Conservation (phyloP, 2,888 invertebrate species). For the Thecocarcelia acutangulata region DNA sequence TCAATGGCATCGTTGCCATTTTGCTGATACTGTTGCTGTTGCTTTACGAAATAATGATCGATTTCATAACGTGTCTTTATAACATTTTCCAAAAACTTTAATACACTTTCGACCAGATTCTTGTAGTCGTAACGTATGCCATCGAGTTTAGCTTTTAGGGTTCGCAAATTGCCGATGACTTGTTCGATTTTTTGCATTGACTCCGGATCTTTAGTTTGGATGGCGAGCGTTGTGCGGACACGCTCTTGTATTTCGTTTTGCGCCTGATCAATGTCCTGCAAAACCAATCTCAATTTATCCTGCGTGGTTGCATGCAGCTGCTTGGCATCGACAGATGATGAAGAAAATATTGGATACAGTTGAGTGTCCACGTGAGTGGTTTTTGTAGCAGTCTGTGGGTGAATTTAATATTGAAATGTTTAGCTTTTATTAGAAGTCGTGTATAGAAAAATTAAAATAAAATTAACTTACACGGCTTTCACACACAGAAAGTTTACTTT, state of each 20-base stretch:
- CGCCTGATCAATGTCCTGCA: conserved; percentile 85
- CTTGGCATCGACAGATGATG: conserved; percentile 84
- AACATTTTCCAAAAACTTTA: conserved; percentile 87
- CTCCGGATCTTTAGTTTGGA: conserved; percentile 84
- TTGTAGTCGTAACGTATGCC: conserved; percentile 88
- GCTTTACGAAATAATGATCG: conserved; percentile 83
- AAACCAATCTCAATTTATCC: conserved; percentile 83
- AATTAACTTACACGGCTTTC: no score
- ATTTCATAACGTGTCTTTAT: conserved; percentile 85
- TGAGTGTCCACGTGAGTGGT: conserved; percentile 87
- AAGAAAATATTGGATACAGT: conserved; percentile 88
- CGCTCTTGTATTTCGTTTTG: conserved; percentile 86
- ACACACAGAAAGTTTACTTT: no score
- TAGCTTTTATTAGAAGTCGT: conserved; percentile 25
- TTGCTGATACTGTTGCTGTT: conserved; percentile 68
- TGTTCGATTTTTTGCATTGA: conserved; percentile 83
- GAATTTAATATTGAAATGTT: conserved; percentile 40
- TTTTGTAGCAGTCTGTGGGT: conserved; percentile 84
- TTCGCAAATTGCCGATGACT: conserved; percentile 85
- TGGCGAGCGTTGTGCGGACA: conserved; percentile 85
- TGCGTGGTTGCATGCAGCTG: conserved; percentile 84
- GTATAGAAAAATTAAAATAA: conserved; percentile 15
- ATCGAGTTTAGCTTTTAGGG: conserved; percentile 86
- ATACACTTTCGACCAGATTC: conserved; percentile 86
- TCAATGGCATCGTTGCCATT: conserved; percentile 82